phyloP scores from a whole-genome alignment of 2,113 vertebrate species.

The Taurulus bubalis region DNA sequence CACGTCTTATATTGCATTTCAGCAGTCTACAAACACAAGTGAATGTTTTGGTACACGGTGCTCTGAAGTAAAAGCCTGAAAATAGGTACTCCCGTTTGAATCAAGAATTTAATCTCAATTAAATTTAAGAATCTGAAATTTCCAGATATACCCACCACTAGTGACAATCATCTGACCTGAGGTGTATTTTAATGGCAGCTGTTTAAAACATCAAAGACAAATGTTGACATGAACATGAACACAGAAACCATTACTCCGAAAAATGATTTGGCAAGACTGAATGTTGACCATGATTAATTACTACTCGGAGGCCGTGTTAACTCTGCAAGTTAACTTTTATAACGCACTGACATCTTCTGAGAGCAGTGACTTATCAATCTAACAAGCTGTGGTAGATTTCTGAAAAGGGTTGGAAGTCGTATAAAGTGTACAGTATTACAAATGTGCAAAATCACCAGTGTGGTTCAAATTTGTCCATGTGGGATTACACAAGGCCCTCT shows the following conservation, averaged over 20 bases:
- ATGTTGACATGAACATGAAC: not conserved
- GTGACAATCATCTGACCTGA: not conserved
- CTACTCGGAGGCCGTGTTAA: not conserved
- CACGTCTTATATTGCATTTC: not conserved
- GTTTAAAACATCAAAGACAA: not conserved
- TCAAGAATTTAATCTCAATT: not conserved
- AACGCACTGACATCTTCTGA: conserved; percentile 20
- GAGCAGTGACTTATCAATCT: conserved; percentile 19
- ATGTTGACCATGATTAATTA: conserved; percentile 17
- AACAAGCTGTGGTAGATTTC: not conserved
- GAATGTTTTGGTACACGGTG: not conserved
- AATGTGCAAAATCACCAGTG: conserved; percentile 10
- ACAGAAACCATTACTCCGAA: not conserved
- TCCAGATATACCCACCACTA: not conserved
- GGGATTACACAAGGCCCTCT: not conserved
- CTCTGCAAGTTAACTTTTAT: conserved; percentile 20
- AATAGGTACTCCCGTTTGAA: not conserved
- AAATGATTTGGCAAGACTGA: not conserved
- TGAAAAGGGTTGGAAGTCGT: conserved; percentile 3
- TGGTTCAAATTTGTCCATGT: conserved; percentile 7
- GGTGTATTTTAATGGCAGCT: not conserved
- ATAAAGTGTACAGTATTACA: conserved; percentile 19
- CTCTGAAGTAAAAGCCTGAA: not conserved
- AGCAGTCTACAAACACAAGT: not conserved
- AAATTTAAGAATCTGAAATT: not conserved